phyloP scores from a whole-genome alignment of 2,797 vertebrate species.

The Gobio occitaniae region DNA sequence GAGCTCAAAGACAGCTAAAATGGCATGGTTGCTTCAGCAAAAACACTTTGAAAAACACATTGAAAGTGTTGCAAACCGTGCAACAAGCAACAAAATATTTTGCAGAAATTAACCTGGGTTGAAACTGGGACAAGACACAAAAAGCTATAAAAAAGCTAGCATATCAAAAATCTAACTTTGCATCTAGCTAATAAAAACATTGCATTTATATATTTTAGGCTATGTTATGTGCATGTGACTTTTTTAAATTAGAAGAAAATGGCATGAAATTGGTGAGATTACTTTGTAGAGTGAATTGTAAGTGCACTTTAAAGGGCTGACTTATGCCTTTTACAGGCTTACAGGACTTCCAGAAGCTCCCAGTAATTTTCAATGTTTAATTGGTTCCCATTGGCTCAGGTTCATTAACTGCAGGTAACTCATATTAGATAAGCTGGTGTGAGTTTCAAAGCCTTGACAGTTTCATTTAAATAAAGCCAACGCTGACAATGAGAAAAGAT shows the following conservation, averaged over 20 bases:
- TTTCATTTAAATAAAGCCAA: conserved; percentile 35
- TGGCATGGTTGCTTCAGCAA: not conserved
- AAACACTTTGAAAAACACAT: not conserved
- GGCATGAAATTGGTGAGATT: not conserved
- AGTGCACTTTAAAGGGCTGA: conserved; percentile 3
- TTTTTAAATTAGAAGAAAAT: conserved; percentile 19
- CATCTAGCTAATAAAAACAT: not conserved
- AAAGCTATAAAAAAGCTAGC: not conserved
- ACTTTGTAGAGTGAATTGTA: conserved; percentile 29
- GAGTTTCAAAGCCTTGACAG: conserved; percentile 44
- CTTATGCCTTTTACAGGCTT: conserved; percentile 27
- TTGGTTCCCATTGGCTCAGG: conserved; percentile 34
- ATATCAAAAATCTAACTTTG: not conserved
- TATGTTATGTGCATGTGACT: not conserved
- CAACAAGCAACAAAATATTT: not conserved
- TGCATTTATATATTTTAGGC: not conserved
- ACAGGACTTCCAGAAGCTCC: not conserved
- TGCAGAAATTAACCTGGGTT: not conserved
- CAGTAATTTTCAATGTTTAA: conserved; percentile 20
- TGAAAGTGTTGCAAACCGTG: not conserved
- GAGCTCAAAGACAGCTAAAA: not conserved
- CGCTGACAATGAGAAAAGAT: conserved; percentile 25
- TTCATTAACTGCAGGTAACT: conserved; percentile 40
- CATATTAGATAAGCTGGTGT: conserved; percentile 34
- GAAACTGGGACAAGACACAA: not conserved